Base-by-base conservation (phyloP, 2,888 invertebrate species). In the Brachypalpus laphriformis region DNA sequence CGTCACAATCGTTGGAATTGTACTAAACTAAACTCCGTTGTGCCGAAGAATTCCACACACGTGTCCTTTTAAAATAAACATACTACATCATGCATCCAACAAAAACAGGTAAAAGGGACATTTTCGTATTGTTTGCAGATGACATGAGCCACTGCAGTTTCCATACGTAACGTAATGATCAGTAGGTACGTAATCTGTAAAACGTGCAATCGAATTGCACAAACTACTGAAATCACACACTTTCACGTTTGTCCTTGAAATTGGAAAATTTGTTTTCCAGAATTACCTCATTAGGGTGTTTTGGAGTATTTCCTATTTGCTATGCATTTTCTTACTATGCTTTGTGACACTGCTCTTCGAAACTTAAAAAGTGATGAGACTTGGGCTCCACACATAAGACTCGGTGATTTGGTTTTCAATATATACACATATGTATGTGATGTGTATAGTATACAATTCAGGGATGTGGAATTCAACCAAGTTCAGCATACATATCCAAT, bases 1-100 rank as follows among this genome's bases (percentile, higher is more conserved):
- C 16, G 47, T 63, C 28, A 63, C 20, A 54, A n/a, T 25, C 1
- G 22, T 18, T n/a, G 1, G 1, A 22, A 22, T 22, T 5, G 6
- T 25, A 25, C 1, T 4, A 14, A 16, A n/a, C 25, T 25, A 40
- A 6, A 25, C 25, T 6, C 2, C 3, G 9, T 1, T 28, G 4
- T 5, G 34, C 6, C 20, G 31, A 9, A 9, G 56, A 28, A 28
- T 18, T 56, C 9, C 31, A 34, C 18, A 34, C 31, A 16, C 18
- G 56, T 56, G 31, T 31, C 34, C 56, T 56, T 56, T 25, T 28
- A 51, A 51, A 22, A 14, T 22, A 22, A n/a, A 51, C 28, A 45
- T 14, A 45, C 45, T 5, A 2, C 9, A 9, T 56, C n/a, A n/a
- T 22, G 16, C 28, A 28, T n/a, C n/a, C 11, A 25, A 16, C 7